A percentile compares a stretch with the other conserved stretches of the same genome.
Evolutionary conservation across 2,888 invertebrate species (phyloP).

Genomic region (Carpatolechia fugitivella): DNA sequence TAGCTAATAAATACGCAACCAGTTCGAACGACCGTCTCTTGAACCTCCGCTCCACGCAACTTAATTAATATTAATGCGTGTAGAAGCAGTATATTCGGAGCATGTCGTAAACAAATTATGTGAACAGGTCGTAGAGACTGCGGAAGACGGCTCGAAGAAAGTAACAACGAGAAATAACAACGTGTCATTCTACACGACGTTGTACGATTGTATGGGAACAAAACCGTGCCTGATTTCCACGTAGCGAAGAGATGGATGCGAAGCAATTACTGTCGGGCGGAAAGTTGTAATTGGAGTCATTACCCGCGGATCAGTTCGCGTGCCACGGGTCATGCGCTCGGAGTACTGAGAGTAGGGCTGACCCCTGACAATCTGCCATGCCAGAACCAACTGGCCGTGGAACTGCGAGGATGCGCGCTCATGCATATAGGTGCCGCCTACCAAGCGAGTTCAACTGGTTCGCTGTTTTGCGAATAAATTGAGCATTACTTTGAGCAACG

Average conservation of each 20-base stretch:
- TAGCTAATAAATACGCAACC: neutral
- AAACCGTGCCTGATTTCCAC: neutral
- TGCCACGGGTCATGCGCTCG: neutral
- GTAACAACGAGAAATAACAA: neutral
- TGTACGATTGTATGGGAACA: neutral
- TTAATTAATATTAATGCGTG: neutral
- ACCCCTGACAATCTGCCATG: no score
- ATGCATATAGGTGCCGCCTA: neutral
- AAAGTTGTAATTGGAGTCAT: slow-evolving; percentile 5
- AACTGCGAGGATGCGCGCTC: neutral
- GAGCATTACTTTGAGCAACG: neutral
- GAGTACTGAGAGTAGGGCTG: no score
- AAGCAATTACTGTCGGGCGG: neutral
- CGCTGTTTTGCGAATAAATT: neutral
- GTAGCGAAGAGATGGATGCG: neutral
- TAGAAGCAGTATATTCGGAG: neutral
- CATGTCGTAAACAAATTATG: slow-evolving; percentile 8
- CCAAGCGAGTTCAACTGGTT: neutral
- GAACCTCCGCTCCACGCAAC: neutral
- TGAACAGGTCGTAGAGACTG: neutral
- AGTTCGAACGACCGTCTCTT: neutral
- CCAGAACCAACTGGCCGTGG: neutral
- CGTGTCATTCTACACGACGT: neutral
- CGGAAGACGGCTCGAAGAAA: neutral
- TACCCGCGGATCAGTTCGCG: neutral